Evolutionary conservation across 2,888 invertebrate genomes (phyloP).

Genomic region (Perithous albicinctus): DNA sequence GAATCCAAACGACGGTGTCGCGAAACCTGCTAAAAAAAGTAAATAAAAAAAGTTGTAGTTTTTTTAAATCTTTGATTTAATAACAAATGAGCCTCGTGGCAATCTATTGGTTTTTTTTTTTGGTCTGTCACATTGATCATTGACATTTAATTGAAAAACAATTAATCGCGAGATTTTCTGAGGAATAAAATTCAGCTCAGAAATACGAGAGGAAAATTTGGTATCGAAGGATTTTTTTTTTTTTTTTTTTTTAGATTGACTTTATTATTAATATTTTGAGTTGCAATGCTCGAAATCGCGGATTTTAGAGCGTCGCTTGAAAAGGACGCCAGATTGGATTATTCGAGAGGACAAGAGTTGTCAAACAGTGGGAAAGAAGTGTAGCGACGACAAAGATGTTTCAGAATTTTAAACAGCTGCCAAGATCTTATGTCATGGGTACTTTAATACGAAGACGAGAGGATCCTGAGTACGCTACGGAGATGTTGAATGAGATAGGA

Average conservation of each 20-base stretch:
- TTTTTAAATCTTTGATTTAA: slow-evolving; percentile 6
- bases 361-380: not conserved
- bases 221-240: too few species aligned
- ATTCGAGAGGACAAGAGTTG: not conserved
- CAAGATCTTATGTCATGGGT: slow-evolving; percentile 58
- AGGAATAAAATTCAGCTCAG: slow-evolving; percentile 24
- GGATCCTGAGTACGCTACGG: slow-evolving; percentile 68
- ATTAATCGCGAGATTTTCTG: slow-evolving; percentile 19
- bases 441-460: slow-evolving; percentile 57
- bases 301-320: slow-evolving; percentile 1
- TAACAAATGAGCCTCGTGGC: slow-evolving; percentile 45
- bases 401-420: slow-evolving; percentile 49
- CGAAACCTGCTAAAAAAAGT: slow-evolving; percentile 84
- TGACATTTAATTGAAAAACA: slow-evolving; percentile 38
- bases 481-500: slow-evolving; percentile 72
- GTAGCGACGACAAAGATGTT: slow-evolving; percentile 24
- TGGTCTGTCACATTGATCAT: slow-evolving; percentile 51
- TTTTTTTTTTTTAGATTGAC: not conserved
- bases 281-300: slow-evolving; percentile 51
- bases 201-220: slow-evolving; percentile 1
- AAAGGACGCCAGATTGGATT: slow-evolving; percentile 24
- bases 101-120: slow-evolving; percentile 14
- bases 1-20: slow-evolving; percentile 83
- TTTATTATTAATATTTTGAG: slow-evolving; percentile 28
- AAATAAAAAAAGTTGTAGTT: slow-evolving; percentile 16